Evolutionary conservation across 2,113 vertebrate species (phyloP).

Genomic region (Butorides virescens): DNA sequence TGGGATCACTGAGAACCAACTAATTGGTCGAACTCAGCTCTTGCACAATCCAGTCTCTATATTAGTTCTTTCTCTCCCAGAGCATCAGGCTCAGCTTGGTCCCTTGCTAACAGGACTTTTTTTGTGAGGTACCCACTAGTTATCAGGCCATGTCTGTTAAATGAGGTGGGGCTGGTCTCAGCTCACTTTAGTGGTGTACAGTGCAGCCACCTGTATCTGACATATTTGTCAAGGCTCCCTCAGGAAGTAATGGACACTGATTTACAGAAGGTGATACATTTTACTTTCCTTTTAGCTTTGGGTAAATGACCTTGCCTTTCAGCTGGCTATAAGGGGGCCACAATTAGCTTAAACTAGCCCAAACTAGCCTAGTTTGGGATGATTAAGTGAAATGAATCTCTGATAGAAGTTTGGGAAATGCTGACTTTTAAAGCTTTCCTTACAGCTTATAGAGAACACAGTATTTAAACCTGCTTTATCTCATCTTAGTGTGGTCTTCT

Average conservation of each 20-base stretch:
- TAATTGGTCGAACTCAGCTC: not conserved
- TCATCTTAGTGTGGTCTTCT: not conserved
- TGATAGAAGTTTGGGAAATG: not conserved
- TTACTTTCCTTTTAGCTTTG: not conserved
- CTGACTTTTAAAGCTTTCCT: not conserved
- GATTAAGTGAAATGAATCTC: not conserved
- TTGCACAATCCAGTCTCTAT: not conserved
- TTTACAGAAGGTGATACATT: not conserved
- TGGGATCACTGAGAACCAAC: not conserved
- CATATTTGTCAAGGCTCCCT: not conserved
- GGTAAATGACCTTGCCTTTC: not conserved
- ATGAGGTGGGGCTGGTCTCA: not conserved
- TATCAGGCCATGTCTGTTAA: fast-evolving
- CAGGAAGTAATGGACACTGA: not conserved
- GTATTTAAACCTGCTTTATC: not conserved
- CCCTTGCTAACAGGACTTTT: not conserved
- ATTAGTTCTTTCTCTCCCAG: not conserved
- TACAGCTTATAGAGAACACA: not conserved
- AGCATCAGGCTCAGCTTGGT: not conserved
- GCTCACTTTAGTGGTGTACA: not conserved
- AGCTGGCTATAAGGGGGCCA: not conserved
- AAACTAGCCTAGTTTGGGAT: not conserved
- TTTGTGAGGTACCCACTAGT: not conserved
- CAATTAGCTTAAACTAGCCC: not conserved
- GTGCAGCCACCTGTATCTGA: not conserved